Evolutionary conservation across 2,888 invertebrate genomes (phyloP).

Genomic region (Caenorhabditis sulstoni): DNA sequence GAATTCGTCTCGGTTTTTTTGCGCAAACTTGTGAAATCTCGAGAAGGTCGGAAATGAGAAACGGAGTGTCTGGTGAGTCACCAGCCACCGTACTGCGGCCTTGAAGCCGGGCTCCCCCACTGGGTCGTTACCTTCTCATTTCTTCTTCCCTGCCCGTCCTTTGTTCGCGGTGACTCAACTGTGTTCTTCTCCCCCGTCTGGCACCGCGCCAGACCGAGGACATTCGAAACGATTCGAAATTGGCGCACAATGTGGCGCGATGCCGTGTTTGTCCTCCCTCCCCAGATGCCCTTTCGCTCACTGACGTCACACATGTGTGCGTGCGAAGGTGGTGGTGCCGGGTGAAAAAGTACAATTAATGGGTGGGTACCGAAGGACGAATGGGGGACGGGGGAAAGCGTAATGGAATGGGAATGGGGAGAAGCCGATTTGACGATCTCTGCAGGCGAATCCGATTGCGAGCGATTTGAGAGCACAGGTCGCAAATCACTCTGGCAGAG

Average conservation of each 20-base stretch:
- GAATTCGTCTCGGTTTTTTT: background rate
- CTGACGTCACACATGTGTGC: constrained; percentile 37
- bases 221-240: constrained; percentile 49
- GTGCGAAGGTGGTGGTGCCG: constrained; percentile 17
- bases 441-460: constrained; percentile 1
- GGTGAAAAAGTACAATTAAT: constrained; percentile 51
- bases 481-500: no score
- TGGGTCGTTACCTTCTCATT: constrained; percentile 5
- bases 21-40: background rate
- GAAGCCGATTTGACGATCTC: background rate
- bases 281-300: constrained; percentile 18
- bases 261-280: constrained; percentile 9
- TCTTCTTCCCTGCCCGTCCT: constrained; percentile 9
- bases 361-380: background rate
- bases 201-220: constrained; percentile 26
- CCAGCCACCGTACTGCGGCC: constrained; percentile 1
- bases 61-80: background rate
- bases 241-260: constrained; percentile 35
- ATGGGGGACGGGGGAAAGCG: no score
- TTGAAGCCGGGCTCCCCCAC: constrained; percentile 16
- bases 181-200: constrained; percentile 3
- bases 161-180: constrained; percentile 20
- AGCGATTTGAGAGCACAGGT: no score
- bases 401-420: background rate
- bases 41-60: background rate